Conservation (phyloP, 2,797 vertebrate species). For the Gallinago solitaria region DNA sequence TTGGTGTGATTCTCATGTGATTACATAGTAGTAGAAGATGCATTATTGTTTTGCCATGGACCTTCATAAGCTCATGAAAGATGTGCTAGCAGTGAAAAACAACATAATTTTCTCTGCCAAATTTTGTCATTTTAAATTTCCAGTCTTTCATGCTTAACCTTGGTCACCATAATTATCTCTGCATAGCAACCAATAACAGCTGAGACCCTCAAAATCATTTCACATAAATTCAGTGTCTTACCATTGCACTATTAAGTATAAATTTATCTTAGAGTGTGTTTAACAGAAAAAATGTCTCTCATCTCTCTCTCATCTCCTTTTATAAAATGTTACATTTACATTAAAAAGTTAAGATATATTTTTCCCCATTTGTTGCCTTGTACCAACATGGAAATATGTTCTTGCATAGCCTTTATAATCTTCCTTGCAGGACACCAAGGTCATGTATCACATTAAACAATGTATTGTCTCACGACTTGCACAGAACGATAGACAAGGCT, state of each 20-base stretch:
- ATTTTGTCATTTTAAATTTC: not conserved
- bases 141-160: not conserved
- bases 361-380: not conserved
- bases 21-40: not conserved
- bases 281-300: not conserved
- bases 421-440: not conserved
- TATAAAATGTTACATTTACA: not conserved
- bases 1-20: not conserved
- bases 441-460: not conserved
- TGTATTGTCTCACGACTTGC: accelerated
- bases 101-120: not conserved
- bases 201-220: not conserved
- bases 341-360: not conserved
- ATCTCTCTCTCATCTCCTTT: not conserved
- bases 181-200: not conserved
- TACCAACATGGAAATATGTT: not conserved
- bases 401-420: not conserved
- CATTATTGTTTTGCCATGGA: not conserved
- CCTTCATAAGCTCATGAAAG: not conserved
- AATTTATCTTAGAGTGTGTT: not conserved
- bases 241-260: not conserved
- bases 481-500: not conserved
- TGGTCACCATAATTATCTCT: not conserved
- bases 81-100: not conserved
- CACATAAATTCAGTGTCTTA: not conserved